Conservation (phyloP, 1,140 invertebrate species). For the Drosophila parabipectinata region DNA sequence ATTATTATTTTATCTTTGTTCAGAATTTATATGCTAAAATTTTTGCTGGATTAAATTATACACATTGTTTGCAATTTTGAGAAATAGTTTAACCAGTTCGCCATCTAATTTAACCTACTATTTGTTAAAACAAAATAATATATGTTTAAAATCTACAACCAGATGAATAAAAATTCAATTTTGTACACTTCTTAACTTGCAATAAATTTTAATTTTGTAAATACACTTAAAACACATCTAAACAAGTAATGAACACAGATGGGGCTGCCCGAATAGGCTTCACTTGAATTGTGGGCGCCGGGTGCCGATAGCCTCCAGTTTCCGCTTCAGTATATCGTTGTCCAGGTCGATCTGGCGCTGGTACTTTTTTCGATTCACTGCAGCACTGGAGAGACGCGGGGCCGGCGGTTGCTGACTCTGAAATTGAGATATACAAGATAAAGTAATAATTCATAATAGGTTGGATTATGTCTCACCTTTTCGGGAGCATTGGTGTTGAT, state of each 20-base stretch:
- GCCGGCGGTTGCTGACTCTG: slow-evolving; percentile 33
- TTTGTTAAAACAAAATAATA: neutral
- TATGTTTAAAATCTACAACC: neutral
- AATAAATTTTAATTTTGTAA: slow-evolving; percentile 77
- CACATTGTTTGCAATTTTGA: neutral
- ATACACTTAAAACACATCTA: slow-evolving; percentile 66
- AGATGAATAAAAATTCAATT: neutral
- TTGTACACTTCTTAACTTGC: slow-evolving; percentile 54
- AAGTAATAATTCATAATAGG: neutral
- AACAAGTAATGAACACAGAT: slow-evolving; percentile 61
- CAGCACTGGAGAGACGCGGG: slow-evolving; percentile 65
- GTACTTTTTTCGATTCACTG: slow-evolving; percentile 76
- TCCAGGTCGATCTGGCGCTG: slow-evolving; percentile 81
- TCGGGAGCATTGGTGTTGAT: slow-evolving; percentile 18
- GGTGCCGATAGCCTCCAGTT: slow-evolving; percentile 72
- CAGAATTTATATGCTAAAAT: too few relatives aligned
- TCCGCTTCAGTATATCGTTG: slow-evolving; percentile 76
- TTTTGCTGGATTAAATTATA: neutral
- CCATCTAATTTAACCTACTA: neutral
- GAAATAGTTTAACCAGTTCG: neutral
- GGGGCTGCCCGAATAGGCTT: slow-evolving; percentile 19
- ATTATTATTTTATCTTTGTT: too few relatives aligned
- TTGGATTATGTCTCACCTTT: slow-evolving; percentile 15
- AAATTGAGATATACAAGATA: neutral
- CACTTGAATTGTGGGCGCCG: slow-evolving; percentile 63